Conservation (phyloP, 2,797 vertebrate genomes). For the Chiloscyllium punctatum region DNA sequence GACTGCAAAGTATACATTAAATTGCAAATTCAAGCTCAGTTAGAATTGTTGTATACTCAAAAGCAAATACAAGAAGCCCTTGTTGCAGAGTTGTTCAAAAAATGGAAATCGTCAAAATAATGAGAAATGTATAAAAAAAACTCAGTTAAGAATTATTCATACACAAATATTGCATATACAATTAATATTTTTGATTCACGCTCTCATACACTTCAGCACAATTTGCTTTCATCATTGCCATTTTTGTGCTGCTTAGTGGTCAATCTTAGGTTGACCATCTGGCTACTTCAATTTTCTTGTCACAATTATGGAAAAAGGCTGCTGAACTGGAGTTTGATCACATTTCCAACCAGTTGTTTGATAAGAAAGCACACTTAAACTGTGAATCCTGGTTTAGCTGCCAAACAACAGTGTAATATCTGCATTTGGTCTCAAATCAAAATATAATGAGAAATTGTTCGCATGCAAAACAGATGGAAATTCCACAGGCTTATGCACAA, state of each 20-base stretch:
- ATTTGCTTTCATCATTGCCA: not conserved
- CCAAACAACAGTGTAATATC: slow-evolving; percentile 40
- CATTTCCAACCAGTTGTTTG: not conserved
- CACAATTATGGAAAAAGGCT: not conserved
- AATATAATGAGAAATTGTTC: slow-evolving; percentile 53
- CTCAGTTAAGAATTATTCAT: not conserved
- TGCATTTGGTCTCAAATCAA: slow-evolving; percentile 51
- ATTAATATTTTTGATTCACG: not conserved
- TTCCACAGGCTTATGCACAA: slow-evolving; percentile 44
- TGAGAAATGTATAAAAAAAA: not conserved
- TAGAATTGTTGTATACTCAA: not conserved
- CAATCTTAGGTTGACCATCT: not conserved
- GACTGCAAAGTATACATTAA: not conserved
- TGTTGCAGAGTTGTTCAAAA: not conserved
- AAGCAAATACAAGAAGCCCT: not conserved
- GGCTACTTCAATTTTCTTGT: not conserved
- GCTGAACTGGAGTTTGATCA: not conserved
- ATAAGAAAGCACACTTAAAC: not conserved
- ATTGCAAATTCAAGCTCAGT: not conserved
- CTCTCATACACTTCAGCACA: not conserved
- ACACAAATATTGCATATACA: not conserved
- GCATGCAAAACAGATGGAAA: slow-evolving; percentile 53
- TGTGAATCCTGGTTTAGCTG: not conserved
- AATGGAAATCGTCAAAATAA: not conserved
- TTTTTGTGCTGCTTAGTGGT: not conserved